Percentiles rank a stretch among this genome's conserved stretches.
phyloP scores from a whole-genome alignment of 1,140 invertebrate species.

The Maniola jurtina region DNA sequence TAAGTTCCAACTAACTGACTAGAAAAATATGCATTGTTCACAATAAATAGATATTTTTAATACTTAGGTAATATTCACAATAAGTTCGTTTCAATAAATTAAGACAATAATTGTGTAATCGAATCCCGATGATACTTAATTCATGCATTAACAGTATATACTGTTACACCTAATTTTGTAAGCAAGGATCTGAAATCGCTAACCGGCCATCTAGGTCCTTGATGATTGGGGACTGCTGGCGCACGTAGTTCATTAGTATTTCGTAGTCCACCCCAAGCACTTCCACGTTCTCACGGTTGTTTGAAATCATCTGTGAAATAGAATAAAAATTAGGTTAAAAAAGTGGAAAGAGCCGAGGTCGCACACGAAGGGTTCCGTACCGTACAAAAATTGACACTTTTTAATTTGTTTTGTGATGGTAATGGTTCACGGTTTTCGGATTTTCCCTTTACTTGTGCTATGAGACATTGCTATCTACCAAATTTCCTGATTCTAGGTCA shows the following conservation, averaged over 20 bases:
- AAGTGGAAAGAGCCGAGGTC: too few species aligned
- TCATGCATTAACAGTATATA: not conserved
- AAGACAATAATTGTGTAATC: too few species aligned
- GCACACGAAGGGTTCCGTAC: too few species aligned
- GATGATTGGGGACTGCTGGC: constrained; percentile 47
- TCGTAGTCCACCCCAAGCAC: constrained; percentile 57
- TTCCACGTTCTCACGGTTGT: constrained; percentile 54
- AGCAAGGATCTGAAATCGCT: constrained; percentile 55
- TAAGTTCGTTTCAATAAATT: not conserved
- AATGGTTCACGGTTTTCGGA: too few species aligned
- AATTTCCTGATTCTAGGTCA: too few species aligned
- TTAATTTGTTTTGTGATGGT: too few species aligned
- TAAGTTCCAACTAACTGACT: too few species aligned
- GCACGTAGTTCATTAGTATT: constrained; percentile 51
- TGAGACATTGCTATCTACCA: too few species aligned
- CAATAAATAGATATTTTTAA: not conserved
- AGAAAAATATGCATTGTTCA: too few species aligned
- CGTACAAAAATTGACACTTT: too few species aligned
- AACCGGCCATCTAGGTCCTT: constrained; percentile 57
- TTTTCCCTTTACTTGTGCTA: too few species aligned
- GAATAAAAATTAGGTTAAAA: not conserved
- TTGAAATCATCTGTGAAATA: constrained; percentile 57
- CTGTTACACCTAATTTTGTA: constrained; percentile 12
- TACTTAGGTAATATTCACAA: not conserved
- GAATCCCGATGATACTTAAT: too few species aligned